Percentiles rank a stretch among this genome's conserved stretches.
These are phyloP conservation scores for Malacoraja senta DNA, from an alignment of 2,797 vertebrate genomes.

Conservation along the genomic window DNA sequence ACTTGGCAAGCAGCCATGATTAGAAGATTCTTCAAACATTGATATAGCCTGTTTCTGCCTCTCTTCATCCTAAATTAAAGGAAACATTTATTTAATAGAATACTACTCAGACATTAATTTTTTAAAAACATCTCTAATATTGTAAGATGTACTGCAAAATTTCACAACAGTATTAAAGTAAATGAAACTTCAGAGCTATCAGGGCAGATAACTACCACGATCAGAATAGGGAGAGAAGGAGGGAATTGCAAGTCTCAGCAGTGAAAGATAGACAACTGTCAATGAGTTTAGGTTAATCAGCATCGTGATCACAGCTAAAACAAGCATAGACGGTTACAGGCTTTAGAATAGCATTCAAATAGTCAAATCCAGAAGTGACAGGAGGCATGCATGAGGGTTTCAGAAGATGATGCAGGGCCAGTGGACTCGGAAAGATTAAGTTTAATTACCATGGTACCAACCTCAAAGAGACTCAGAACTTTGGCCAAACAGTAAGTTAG, in stretches of 20 bases:
- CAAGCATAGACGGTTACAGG: background rate
- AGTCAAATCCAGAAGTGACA: background rate
- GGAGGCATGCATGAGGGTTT: background rate
- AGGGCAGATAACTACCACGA: background rate
- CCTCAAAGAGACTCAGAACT: constrained; percentile 85
- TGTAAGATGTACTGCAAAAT: background rate
- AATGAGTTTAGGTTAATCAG: background rate
- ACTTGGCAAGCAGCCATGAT: constrained; percentile 80
- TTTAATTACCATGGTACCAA: constrained; percentile 57
- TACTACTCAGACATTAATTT: background rate
- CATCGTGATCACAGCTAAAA: background rate
- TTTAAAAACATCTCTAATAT: background rate
- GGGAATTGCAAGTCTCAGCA: background rate
- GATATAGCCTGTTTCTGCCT: constrained; percentile 64
- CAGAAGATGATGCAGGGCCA: background rate
- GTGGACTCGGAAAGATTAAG: background rate
- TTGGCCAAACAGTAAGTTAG: constrained; percentile 83
- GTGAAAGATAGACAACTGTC: background rate
- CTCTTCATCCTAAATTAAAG: constrained; percentile 66
- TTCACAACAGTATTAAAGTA: background rate
- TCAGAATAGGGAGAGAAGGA: background rate
- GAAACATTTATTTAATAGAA: background rate
- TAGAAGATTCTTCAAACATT: constrained; percentile 78
- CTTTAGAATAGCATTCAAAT: background rate
- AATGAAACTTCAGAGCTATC: background rate